phyloP scores from a whole-genome alignment of 2,888 invertebrate species.

The Oasisia sp. region DNA sequence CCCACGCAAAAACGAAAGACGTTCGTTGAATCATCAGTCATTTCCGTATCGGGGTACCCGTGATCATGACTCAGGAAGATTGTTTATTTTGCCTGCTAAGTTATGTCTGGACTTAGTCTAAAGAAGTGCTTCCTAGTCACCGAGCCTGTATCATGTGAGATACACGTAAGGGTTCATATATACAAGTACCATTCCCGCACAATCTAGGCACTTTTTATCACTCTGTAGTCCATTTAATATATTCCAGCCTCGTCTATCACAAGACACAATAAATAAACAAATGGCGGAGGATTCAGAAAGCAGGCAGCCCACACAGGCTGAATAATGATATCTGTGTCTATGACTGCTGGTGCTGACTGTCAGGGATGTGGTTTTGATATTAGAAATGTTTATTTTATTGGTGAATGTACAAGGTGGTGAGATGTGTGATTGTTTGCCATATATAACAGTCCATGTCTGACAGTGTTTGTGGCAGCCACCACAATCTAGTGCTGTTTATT shows the following conservation, averaged over 20 bases:
- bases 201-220: background rate
- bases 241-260: background rate
- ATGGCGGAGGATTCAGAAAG: background rate
- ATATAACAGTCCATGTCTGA: background rate
- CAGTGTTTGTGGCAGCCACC: background rate
- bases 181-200: background rate
- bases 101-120: background rate
- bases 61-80: background rate
- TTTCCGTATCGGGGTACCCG: background rate
- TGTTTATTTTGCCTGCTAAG: slow-evolving; percentile 4
- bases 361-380: background rate
- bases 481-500: background rate
- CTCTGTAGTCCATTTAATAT: background rate
- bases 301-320: background rate
- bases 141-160: background rate
- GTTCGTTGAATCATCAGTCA: background rate
- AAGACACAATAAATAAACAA: background rate
- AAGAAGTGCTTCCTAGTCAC: background rate
- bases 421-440: background rate
- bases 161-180: background rate
- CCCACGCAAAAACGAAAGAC: background rate
- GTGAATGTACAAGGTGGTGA: background rate
- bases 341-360: background rate
- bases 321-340: background rate
- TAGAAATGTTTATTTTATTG: slow-evolving; percentile 12